Base-by-base conservation (phyloP, 1,140 invertebrate genomes). In the Temnothorax nylanderi region DNA sequence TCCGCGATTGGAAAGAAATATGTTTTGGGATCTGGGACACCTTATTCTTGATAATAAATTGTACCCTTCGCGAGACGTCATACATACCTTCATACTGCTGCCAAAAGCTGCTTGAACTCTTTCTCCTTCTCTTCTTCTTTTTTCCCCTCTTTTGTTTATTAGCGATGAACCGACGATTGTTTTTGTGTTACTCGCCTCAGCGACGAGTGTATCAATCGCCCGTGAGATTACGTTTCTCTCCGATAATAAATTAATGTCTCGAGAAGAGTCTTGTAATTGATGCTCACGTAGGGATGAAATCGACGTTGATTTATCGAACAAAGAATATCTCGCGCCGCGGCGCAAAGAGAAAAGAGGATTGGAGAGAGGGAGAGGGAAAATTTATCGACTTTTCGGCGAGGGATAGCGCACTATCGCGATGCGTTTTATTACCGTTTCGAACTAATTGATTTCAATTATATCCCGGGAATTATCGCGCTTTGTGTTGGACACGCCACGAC, bases 181-280 rank as follows among this genome's bases (percentile, higher is more conserved):
- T 93, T 92, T 90, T 89, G 86, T 84, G 75, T 86, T 78, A 90
- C 44, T 75, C 88, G 87, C 51, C 56, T 54, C 58, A 76, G 81
- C 74, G 85, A 87, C 81, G 74, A 78, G 74, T 80, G 78, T 85
- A 67, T 69, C 89, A 91, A 88, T 92, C 88, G 91, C 91, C 90
- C 85, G 67, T 69, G 72, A 85, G 90, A 93, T 93, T 91, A 90
- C 85, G 81, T 87, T 90, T 88, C 88, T 90, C 81, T 65, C 80
- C 92, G 89, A 92, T 93, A 92, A 94, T 94, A 93, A 94, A 94
- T 94, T 92, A 93, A 93, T 94, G 91, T 90, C 90, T 92, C 90
- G 86, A 88, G 88, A 91, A 91, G 84, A 75, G 89, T 92, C 91
- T 90, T 88, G 93, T 93, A 93, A 93, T 93, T 91, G 93, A 93